A percentile compares a stretch with the other conserved stretches of the same genome.
phyloP scores from a whole-genome alignment of 2,888 invertebrate genomes.

The Timandra comae region DNA sequence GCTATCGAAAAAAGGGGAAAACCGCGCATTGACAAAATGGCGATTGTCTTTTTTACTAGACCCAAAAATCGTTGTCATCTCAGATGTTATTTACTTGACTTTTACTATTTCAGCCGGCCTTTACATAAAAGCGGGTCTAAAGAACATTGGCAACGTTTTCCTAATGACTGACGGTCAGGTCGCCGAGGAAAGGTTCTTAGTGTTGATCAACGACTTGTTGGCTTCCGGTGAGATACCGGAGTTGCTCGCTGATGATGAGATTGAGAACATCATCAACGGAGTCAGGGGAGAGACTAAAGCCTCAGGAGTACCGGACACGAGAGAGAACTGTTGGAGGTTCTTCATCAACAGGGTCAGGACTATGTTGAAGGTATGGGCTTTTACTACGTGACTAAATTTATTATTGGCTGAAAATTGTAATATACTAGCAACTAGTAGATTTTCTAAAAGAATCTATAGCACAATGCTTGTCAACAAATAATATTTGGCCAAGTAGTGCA shows the following conservation, averaged over 20 bases:
- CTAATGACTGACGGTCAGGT: constrained; percentile 97
- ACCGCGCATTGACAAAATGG: no score
- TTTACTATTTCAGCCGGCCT: constrained; percentile 80
- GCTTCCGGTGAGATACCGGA: constrained; percentile 97
- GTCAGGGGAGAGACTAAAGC: constrained; percentile 86
- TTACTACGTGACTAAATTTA: no score
- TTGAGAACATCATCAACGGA: constrained; percentile 88
- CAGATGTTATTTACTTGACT: no score
- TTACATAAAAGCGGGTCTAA: constrained; percentile 92
- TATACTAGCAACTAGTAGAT: no score
- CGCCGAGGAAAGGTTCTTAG: constrained; percentile 92
- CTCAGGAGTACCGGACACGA: constrained; percentile 87
- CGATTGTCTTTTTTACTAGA: no score
- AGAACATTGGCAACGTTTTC: constrained; percentile 89
- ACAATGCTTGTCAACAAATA: no score
- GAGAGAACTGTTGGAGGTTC: constrained; percentile 96
- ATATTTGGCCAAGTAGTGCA: no score
- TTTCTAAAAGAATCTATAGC: no score
- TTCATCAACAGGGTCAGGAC: constrained; percentile 93
- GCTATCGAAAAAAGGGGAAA: no score
- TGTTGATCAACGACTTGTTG: constrained; percentile 93
- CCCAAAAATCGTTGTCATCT: no score
- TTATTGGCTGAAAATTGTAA: no score
- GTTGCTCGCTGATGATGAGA: constrained; percentile 91
- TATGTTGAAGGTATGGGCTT: constrained; percentile 81